Evolutionary conservation across 2,113 vertebrate species (phyloP), one percentile per base, ranked within the genome.

Genomic region (Naja naja): DNA sequence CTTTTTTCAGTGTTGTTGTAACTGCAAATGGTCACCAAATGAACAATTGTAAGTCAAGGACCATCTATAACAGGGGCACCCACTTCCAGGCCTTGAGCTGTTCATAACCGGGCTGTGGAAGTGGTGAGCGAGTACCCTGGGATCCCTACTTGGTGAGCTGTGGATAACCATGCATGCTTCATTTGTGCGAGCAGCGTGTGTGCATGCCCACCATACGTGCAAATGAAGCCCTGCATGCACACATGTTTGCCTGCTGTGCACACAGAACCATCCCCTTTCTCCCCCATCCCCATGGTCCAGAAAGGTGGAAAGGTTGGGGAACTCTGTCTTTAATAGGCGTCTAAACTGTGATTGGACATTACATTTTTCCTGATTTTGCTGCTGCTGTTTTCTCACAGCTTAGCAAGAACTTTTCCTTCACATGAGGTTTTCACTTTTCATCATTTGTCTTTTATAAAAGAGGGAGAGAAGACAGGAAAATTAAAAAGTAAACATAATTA

Each of bases 271-370:
- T 12, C 58, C 0, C 25, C 25, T 30, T 10, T 11, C 58, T 1
- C 3, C 58, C 25, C 58, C 25, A 25, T 2, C 56, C 23, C 8
- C 8, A 0, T 0, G 0, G 58, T 30, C 58, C 25, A 64, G 58
- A 64, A 64, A 64, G 27, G 25, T 1, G 58, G 58, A 64, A 30
- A 30, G 27, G 3, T 64, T 64, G 58, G 58, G 58, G 27, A 60
- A 12, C 10, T 64, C 92, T 93, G 85, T 93, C 89, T 94, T 94
- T 93, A 86, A 94, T 39, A 89, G 49, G 55, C 58, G 22, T 94
- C 86, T 86, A 81, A 87, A 91, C 49, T 91, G 69, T 89, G 93
- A 69, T 30, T 12, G 39, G 43, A 30, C 22, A n/a, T 88, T 93
- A 88, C n/a, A 43, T 88, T 91, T 91, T 9, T 52, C 64, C 49